Conservation (phyloP, 2,113 vertebrate species). For the Athene noctua region DNA sequence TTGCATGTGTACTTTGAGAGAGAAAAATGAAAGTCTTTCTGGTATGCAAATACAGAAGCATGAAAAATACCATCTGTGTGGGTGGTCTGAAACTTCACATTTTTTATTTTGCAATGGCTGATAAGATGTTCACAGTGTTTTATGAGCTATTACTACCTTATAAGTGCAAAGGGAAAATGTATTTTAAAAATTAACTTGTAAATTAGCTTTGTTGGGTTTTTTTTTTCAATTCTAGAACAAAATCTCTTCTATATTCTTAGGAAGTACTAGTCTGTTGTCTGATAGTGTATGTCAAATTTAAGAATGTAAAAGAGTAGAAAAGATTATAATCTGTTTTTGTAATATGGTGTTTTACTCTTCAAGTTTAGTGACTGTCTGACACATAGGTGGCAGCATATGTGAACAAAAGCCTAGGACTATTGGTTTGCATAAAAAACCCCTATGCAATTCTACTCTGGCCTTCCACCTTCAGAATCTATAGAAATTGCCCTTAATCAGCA, state of each 20-base stretch:
- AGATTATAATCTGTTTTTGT: not conserved
- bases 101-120: not conserved
- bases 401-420: not conserved
- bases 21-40: constrained; percentile 47
- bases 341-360: not conserved
- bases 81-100: constrained; percentile 8
- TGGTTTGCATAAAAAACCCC: not conserved
- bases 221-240: not conserved
- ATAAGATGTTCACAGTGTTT: not conserved
- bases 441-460: not conserved
- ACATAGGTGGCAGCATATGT: not conserved
- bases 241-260: not conserved
- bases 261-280: not conserved
- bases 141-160: not conserved
- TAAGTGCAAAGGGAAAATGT: not conserved
- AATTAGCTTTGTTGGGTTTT: not conserved
- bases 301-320: not conserved
- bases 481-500: not conserved
- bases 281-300: not conserved
- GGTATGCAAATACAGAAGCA: constrained; percentile 36
- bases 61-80: constrained; percentile 13
- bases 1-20: not conserved
- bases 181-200: not conserved
- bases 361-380: not conserved
- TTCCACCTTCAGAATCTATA: not conserved